These are phyloP conservation scores for Saiga tatarica DNA, from an alignment of 2,113 vertebrate genomes.

Conservation along the genomic window DNA sequence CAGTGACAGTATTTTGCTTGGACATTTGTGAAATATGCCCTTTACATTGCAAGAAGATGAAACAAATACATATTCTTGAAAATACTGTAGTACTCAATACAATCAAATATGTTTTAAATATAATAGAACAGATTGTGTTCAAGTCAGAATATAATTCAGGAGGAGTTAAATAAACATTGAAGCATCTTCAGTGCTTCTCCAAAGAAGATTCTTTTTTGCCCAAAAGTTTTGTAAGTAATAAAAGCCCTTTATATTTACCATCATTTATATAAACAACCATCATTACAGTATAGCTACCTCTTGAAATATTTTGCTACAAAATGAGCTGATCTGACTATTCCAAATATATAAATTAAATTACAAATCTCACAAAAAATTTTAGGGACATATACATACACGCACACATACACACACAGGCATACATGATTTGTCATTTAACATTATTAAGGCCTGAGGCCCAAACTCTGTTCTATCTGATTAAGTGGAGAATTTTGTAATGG, in stretches of 20 bases:
- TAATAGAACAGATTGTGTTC: not conserved
- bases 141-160: not conserved
- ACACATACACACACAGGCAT: not conserved
- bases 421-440: not conserved
- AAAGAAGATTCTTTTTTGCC: not conserved
- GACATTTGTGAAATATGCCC: not conserved
- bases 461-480: not conserved
- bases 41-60: not conserved
- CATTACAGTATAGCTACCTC: not conserved
- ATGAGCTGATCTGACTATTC: not conserved
- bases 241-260: not conserved
- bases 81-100: not conserved
- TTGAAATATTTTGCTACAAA: not conserved
- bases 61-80: not conserved
- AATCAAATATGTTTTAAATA: not conserved
- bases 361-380: not conserved
- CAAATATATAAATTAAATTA: not conserved
- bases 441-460: not conserved
- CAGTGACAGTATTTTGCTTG: not conserved
- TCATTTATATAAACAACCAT: not conserved
- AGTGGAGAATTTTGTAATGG: not conserved
- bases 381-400: rapidly evolving
- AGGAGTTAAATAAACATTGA: not conserved
- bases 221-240: not conserved
- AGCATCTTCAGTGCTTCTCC: not conserved